These are phyloP conservation scores for Drosophila anceps DNA, from an alignment of 2,888 invertebrate species.

Conservation along the genomic window DNA sequence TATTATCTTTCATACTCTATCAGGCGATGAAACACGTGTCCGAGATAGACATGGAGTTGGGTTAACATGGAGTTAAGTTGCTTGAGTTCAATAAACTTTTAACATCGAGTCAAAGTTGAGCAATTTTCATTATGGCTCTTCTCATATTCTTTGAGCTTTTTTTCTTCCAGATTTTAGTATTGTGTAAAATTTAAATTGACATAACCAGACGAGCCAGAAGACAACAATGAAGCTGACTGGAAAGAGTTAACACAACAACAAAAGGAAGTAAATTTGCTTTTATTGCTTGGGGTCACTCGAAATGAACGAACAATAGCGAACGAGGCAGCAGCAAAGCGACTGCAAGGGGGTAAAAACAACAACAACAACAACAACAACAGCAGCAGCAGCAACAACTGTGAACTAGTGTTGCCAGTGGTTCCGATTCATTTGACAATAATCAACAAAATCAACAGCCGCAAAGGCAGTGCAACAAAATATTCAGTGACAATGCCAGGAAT, in stretches of 20 bases:
- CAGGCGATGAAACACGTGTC: slow-evolving; percentile 31
- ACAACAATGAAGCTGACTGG: slow-evolving; percentile 47
- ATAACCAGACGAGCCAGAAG: slow-evolving; percentile 50
- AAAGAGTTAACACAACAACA: slow-evolving; percentile 42
- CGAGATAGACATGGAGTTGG: slow-evolving; percentile 24
- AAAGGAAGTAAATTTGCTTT: slow-evolving; percentile 31
- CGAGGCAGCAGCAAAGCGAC: slow-evolving; percentile 16
- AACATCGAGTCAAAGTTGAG: slow-evolving; percentile 51
- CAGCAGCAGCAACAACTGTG: slow-evolving; percentile 14
- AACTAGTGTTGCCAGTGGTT: slow-evolving; percentile 64
- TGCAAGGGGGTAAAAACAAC: not conserved
- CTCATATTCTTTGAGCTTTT: slow-evolving; percentile 29
- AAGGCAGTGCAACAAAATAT: slow-evolving; percentile 36
- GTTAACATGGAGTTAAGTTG: slow-evolving; percentile 22
- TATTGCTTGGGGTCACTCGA: slow-evolving; percentile 58
- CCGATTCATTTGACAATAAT: slow-evolving; percentile 71
- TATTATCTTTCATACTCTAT: slow-evolving; percentile 58
- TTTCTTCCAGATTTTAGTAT: slow-evolving; percentile 15
- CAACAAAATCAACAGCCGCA: slow-evolving; percentile 40
- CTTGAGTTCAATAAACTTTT: slow-evolving; percentile 70
- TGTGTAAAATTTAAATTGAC: slow-evolving; percentile 65
- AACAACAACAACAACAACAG: no score
- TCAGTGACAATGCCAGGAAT: slow-evolving; percentile 16
- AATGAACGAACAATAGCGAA: slow-evolving; percentile 68
- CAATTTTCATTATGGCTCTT: slow-evolving; percentile 65